These are phyloP conservation scores for Valencia hispanica DNA, from an alignment of 2,797 vertebrate species.

Conservation along the genomic window DNA sequence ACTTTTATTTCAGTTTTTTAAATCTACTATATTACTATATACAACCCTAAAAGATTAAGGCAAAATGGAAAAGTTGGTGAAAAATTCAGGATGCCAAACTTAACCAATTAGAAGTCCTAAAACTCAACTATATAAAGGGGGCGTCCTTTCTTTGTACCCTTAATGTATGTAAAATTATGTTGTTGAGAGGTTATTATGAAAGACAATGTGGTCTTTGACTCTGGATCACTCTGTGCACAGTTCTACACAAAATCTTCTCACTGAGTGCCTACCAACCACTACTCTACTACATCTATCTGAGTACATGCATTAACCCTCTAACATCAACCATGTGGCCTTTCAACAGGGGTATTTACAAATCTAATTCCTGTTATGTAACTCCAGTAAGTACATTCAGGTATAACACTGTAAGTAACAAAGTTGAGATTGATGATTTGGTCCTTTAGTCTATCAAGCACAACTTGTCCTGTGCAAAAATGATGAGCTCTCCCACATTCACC, in stretches of 20 bases:
- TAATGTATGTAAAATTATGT: neutral
- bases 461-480: neutral
- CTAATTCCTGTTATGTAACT: neutral
- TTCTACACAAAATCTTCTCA: neutral
- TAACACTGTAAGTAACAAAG: neutral
- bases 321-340: neutral
- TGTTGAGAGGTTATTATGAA: neutral
- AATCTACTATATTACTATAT: neutral
- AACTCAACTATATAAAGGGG: neutral
- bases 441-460: neutral
- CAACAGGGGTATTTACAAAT: neutral
- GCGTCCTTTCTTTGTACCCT: neutral
- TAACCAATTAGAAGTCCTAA: neutral
- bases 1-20: neutral
- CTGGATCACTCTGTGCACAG: neutral
- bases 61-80: neutral
- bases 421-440: neutral
- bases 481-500: neutral
- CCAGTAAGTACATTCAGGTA: neutral
- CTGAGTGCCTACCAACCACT: neutral
- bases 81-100: neutral
- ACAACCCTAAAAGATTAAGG: neutral
- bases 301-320: constrained; percentile 6
- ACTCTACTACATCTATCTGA: constrained; percentile 1
- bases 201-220: neutral